Percentiles rank a stretch among this genome's conserved stretches.
phyloP scores from a whole-genome alignment of 2,797 vertebrate genomes.

The Thaleichthys pacificus region DNA sequence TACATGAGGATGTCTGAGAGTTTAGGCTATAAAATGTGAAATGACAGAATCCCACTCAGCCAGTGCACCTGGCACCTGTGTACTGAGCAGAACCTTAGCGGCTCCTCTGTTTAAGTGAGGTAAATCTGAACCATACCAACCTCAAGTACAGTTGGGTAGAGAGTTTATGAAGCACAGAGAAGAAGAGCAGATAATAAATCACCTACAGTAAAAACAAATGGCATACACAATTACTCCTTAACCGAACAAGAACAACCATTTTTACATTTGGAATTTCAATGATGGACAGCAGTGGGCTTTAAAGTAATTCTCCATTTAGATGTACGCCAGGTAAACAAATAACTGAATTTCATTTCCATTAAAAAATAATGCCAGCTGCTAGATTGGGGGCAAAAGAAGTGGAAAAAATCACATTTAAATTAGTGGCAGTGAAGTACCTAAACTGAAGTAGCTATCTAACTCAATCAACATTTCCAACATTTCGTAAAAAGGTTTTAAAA shows the following conservation, averaged over 20 bases:
- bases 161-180: conserved; percentile 16
- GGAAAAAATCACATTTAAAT: conserved; percentile 8
- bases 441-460: background rate
- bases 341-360: background rate
- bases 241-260: conserved; percentile 15
- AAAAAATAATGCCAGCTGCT: background rate
- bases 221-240: conserved; percentile 10
- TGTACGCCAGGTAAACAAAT: conserved; percentile 19
- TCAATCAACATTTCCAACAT: conserved; percentile 15
- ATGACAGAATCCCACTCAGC: conserved; percentile 31
- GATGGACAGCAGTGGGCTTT: background rate
- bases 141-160: conserved; percentile 24
- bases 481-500: background rate
- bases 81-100: conserved; percentile 32
- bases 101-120: conserved; percentile 34
- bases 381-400: background rate
- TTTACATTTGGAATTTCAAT: conserved; percentile 26
- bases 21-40: conserved; percentile 1
- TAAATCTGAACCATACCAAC: conserved; percentile 38
- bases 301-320: conserved; percentile 10
- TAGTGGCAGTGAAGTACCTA: background rate
- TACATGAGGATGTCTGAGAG: background rate
- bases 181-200: conserved; percentile 11
- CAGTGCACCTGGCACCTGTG: conserved; percentile 38
- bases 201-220: conserved; percentile 16